phyloP scores from a whole-genome alignment of 2,888 invertebrate genomes.

The Eupeodes latifasciatus region DNA sequence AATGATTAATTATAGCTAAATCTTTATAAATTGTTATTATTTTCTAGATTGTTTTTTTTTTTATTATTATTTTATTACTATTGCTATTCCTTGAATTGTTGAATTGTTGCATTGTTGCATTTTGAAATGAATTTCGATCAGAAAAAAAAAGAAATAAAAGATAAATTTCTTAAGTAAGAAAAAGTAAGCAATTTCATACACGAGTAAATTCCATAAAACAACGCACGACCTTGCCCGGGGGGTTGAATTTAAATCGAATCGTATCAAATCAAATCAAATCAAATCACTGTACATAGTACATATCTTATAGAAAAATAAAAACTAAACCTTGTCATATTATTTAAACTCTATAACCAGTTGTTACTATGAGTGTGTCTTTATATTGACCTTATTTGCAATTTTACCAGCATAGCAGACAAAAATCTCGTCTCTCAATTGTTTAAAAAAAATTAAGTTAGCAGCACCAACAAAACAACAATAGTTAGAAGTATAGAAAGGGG shows the following conservation, averaged over 20 bases:
- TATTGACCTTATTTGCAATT: slow-evolving; percentile 43
- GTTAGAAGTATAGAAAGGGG: slow-evolving; percentile 33
- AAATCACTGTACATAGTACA: neutral
- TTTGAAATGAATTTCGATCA: slow-evolving; percentile 32
- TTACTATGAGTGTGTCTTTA: slow-evolving; percentile 4
- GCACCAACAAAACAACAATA: neutral
- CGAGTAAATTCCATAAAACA: slow-evolving; percentile 58
- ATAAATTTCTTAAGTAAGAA: slow-evolving; percentile 22
- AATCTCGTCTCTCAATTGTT: slow-evolving; percentile 15
- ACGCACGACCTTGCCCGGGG: slow-evolving; percentile 56
- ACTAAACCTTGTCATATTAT: slow-evolving; percentile 20
- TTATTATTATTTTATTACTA: neutral
- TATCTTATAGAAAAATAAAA: neutral
- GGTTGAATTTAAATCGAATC: slow-evolving; percentile 16
- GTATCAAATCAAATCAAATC: neutral
- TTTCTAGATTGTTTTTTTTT: neutral
- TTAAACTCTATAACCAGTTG: slow-evolving; percentile 19
- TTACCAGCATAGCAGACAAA: slow-evolving; percentile 14
- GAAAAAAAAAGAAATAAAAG: neutral
- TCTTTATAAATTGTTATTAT: neutral
- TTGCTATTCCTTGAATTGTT: slow-evolving; percentile 33
- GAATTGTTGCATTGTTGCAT: slow-evolving; percentile 13
- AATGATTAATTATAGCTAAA: slow-evolving; percentile 10
- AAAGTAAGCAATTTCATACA: slow-evolving; percentile 62
- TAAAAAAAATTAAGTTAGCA: neutral